Base-by-base conservation (phyloP, 2,888 invertebrate genomes). In the Pimpla rufipes region DNA sequence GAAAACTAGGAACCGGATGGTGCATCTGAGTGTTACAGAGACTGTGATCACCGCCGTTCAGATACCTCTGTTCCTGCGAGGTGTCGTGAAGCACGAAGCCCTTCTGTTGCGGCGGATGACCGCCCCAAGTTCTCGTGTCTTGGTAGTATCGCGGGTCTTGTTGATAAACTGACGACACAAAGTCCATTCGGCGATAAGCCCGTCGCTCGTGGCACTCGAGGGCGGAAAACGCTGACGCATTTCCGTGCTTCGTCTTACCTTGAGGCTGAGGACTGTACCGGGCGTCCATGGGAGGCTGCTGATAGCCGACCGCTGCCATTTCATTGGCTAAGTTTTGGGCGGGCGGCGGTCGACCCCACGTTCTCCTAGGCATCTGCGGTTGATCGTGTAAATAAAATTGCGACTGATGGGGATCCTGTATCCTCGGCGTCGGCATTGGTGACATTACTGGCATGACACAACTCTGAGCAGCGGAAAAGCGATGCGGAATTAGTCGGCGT, bases 301-400 rank as follows among this genome's bases (percentile, higher is more conserved):
- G 90, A 79, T 91, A 93, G 18, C 92, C 91, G 5, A 92, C 92
- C 10, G 90, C 89, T 50, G 92, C 90, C 89, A 93, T 92, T 88
- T 93, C 93, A 78, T 91, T 93, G 7, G 92, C 89, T 83, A 93
- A 89, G 85, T 88, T 92, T 81, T 93, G 95, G 78, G 94, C 92
- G 6, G 93, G 90, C 18, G 93, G 93, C 29, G 94, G 93, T 68
- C 94, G 94, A 47, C 93, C 93, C 94, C 94, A 95, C 86, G 95
- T 94, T 88, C 93, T 90, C 93, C 93, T 94, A 93, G 93, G 90
- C 80, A 93, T 91, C 75, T 93, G 89, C 16, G 94, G 94, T 85
- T 95, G 94, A 90, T 97, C 97, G 92, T 97, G 97, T 88, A 97
- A 94, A 93, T 96, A 97, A 93, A 97, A 97, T 93, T 97, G 96